Base-by-base conservation (phyloP, 2,888 invertebrate species). In the Orthosia cruda region DNA sequence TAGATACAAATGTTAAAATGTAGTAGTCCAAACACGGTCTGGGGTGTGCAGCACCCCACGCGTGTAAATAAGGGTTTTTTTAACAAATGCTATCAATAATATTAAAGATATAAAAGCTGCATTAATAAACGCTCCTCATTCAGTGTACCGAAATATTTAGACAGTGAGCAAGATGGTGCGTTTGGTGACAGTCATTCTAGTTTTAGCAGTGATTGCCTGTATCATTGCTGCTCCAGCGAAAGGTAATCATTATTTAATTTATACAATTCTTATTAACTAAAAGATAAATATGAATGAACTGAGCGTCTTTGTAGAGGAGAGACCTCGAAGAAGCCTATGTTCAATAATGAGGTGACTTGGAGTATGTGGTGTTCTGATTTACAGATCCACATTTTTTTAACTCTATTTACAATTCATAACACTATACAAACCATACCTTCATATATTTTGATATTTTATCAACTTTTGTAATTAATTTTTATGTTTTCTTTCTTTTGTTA, bases 141-240 rank as follows among this genome's bases (percentile, higher is more conserved):
- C 68, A 80, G 66, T 78, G 50, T 70, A 45, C 40, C 4, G 12
- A 49, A 59, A 4, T 45, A 66, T 50, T 59, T 69, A 55, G 4
- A n/a, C 66, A n/a, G 68, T 26, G 32, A 49, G n/a, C 52, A 47
- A 79, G 62, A 79, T 79, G 80, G 62, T 32, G 49, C 74, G 79
- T 26, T 62, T 66, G 54, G 16, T 66, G n/a, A 54, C 62, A 32
- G 40, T 74, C 1, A 7, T 80, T 12, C 7, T 79, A n/a, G 16
- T 74, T 50, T 12, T 79, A 45, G 59, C 59, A 11, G 49, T 50
- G 2, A n/a, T 79, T 12, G n/a, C 52, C 20, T 26, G 47, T 54
- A 65, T 65, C 13, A 15, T 59, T 50, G 52, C 67, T 5, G 50
- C 59, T 5, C 54, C 55, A 1, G 20, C 12, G 7, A 32, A 49